Base-by-base conservation (phyloP, 2,888 invertebrate genomes). In the Halictus quadricinctus region DNA sequence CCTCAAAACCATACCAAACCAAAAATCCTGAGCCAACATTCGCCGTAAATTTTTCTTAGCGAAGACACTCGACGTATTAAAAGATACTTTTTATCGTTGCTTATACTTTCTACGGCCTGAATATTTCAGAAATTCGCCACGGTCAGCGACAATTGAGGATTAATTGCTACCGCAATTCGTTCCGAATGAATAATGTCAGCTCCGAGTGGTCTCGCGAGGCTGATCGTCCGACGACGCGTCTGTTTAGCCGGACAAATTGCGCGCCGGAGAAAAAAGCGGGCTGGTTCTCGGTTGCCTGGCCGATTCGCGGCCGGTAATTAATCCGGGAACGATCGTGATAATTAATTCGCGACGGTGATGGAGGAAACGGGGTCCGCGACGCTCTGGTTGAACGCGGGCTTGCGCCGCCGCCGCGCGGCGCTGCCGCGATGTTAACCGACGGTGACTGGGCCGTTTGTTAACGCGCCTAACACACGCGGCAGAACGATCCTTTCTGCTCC, bases 401-500 rank as follows among this genome's bases (percentile, higher is more conserved):
- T 80, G 74, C 78, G 83, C 50, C 54, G 66, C 66, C 64, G 76
- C 50, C 25, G 2, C 2, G 76, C 50, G 60, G 2, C 2, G 36
- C 60, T 72, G 74, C 21, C 79, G 80, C 70, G 85, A 82, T 80
- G 79, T 66, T 87, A 87, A 85, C 83, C 73, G 85, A 80, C 85
- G 81, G 81, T 82, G 79, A 85, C 82, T 60, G 78, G 69, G 74
- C 60, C 85, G 85, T 86, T 85, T 85, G 81, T 81, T 88, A 88
- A 88, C 85, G 80, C 76, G 87, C 64, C 43, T 58, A 88, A 77
- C 78, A 76, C 79, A 79, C 58, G 70, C 82, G 70, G 64, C 69
- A 79, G 70, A 86, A 84, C 86, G 80, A 88, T 88, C 79, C 88
- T 90, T 90, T 89, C 90, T 86, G 90, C 90, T 90, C 90, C 90